Evolutionary conservation across 2,113 vertebrate genomes (phyloP), one percentile per base, ranked within the genome.

Genomic region (Malaclemys terrapin): DNA sequence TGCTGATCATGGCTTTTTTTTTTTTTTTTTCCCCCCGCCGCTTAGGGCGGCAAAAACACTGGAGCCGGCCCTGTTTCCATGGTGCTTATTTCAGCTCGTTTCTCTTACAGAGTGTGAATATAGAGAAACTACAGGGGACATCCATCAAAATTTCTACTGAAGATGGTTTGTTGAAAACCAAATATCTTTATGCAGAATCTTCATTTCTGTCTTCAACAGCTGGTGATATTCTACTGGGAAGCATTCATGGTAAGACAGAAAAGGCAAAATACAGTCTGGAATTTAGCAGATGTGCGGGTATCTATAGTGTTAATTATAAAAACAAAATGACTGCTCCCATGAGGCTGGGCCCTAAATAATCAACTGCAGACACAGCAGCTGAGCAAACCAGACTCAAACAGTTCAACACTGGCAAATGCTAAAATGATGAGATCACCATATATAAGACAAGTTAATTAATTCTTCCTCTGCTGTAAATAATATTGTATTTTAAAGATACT

Each of bases 101-200:
- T 95, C 56, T 97, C 95, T 95, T 95, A 20, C 95, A 99, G 99
- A 98, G 93, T 62, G 99, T 99, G 90, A 98, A 98, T 82, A 91
- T 99, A 94, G 99, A 99, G 97, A 99, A 99, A 98, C 98, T 99
- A 52, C 99, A 99, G 94, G 99, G 99, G 90, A 99, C 98, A 87
- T 98, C 91, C 50, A 98, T 99, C 98, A 99, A 98, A 50, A 97
- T 99, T 97, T 99, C 98, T 79, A 99, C 99, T 81, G 98, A 99
- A 87, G 97, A 97, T 52, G 99, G 99, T 75, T 94, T 98, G 87
- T 96, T 99, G 95, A 99, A 99, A 97, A 98, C 99, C 24, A 99
- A 99, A 93, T 99, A 99, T 91, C 98, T 99, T 84, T 99, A 99
- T 85, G 98, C 99, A 3, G 99, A 99, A 84, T 99, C 98, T 45